A percentile compares a stretch with the other conserved stretches of the same genome.
phyloP scores from a whole-genome alignment of 2,888 invertebrate genomes.

The Trissolcus japonicus region DNA sequence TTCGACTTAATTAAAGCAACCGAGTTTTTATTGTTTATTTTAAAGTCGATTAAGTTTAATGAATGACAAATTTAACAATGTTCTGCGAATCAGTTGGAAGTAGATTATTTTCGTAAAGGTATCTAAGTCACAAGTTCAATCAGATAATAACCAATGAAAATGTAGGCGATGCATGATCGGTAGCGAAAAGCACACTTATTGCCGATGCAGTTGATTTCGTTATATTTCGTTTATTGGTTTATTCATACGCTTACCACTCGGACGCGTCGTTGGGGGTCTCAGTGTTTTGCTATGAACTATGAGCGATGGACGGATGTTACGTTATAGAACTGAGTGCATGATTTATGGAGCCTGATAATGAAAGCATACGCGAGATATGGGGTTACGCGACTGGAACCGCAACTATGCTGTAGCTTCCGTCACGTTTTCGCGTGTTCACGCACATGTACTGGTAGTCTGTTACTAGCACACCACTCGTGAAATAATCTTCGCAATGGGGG shows the following conservation, averaged over 20 bases:
- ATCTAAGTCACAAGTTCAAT: too few species aligned
- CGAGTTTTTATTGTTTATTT: too few species aligned
- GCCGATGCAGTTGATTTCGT: constrained; percentile 34
- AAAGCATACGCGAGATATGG: constrained; percentile 70
- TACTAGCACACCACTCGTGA: constrained; percentile 44
- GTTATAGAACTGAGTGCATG: constrained; percentile 68
- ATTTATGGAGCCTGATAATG: constrained; percentile 75
- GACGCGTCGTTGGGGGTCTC: constrained; percentile 46
- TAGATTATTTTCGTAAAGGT: too few species aligned
- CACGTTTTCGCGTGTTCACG: constrained; percentile 54
- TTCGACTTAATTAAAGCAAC: too few species aligned
- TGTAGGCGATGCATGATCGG: background rate
- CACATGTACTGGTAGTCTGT: constrained; percentile 40
- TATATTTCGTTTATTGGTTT: constrained; percentile 47
- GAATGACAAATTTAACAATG: too few species aligned
- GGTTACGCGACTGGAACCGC: constrained; percentile 56
- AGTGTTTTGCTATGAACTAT: constrained; percentile 61
- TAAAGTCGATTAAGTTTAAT: too few species aligned
- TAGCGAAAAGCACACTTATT: constrained; percentile 39
- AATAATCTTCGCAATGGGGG: constrained; percentile 64
- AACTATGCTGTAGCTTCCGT: constrained; percentile 70
- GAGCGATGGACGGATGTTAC: constrained; percentile 74
- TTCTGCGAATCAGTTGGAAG: too few species aligned
- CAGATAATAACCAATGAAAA: too few species aligned
- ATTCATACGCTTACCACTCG: constrained; percentile 28